Percentiles rank a stretch among this genome's conserved stretches.
Conservation (phyloP, 2,888 invertebrate species). For the Yponomeuta sedellus region DNA sequence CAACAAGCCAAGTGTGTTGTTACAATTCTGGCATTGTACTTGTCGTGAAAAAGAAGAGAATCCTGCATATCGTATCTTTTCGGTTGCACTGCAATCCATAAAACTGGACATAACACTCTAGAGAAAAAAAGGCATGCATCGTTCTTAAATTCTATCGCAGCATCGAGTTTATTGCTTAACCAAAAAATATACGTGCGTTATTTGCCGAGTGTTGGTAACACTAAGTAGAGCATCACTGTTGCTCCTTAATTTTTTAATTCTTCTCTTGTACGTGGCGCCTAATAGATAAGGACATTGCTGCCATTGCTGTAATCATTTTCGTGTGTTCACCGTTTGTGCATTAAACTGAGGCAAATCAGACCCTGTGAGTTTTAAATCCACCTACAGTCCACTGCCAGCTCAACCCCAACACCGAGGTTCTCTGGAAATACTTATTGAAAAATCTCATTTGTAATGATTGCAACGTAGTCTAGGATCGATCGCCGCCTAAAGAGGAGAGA, state of each 20-base stretch:
- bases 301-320: too few species aligned
- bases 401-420: neutral
- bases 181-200: neutral
- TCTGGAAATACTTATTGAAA: slow-evolving; percentile 11
- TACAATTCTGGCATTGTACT: slow-evolving; percentile 29
- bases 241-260: too few species aligned
- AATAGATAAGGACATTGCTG: too few species aligned
- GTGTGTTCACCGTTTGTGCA: too few species aligned
- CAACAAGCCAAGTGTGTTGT: slow-evolving; percentile 32
- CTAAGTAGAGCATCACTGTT: too few species aligned
- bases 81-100: slow-evolving; percentile 9
- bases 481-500: slow-evolving; percentile 14
- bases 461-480: slow-evolving; percentile 1
- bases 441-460: neutral
- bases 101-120: neutral
- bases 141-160: neutral
- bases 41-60: slow-evolving; percentile 24
- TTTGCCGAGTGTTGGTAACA: too few species aligned
- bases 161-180: neutral
- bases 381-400: too few species aligned
- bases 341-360: too few species aligned
- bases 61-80: slow-evolving; percentile 11
- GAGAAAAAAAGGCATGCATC: neutral
- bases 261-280: too few species aligned
- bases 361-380: too few species aligned